Percentiles rank a stretch among this genome's conserved stretches.
Evolutionary conservation across 2,888 invertebrate species (phyloP).

Genomic region (Chrysopilus asiliformis): DNA sequence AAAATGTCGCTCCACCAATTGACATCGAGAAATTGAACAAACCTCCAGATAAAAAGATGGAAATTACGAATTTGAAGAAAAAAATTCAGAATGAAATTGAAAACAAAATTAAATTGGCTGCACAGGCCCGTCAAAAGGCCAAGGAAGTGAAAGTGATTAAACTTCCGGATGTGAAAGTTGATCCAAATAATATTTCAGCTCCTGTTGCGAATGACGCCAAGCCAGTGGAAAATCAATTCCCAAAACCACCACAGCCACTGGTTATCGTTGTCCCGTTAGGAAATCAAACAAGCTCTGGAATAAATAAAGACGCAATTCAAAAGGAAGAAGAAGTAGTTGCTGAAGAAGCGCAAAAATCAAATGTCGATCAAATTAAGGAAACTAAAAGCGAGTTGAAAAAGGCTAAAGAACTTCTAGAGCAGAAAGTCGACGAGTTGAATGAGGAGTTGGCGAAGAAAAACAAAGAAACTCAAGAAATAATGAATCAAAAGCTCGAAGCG

Average conservation of each 20-base stretch:
- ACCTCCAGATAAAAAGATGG: background rate
- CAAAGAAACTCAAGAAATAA: conserved; percentile 26
- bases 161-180: background rate
- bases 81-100: background rate
- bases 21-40: too few relatives aligned
- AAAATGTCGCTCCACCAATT: background rate
- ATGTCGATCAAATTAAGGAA: conserved; percentile 25
- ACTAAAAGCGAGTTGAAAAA: conserved; percentile 27
- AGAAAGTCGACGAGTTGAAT: conserved; percentile 36
- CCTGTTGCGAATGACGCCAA: background rate
- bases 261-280: background rate
- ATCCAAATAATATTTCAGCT: too few relatives aligned
- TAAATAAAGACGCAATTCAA: conserved; percentile 36
- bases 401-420: conserved; percentile 28
- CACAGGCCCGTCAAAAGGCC: too few relatives aligned
- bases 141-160: background rate
- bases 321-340: conserved; percentile 35
- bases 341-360: conserved; percentile 26
- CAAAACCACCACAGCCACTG: too few relatives aligned
- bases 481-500: conserved; percentile 26
- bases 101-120: too few relatives aligned
- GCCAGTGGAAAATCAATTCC: background rate
- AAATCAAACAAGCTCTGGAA: conserved; percentile 18
- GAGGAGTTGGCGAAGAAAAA: conserved; percentile 34
- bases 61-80: background rate